These are phyloP conservation scores for Aplidium turbinatum DNA, from an alignment of 23 tunicate species.

Conservation along the genomic window DNA sequence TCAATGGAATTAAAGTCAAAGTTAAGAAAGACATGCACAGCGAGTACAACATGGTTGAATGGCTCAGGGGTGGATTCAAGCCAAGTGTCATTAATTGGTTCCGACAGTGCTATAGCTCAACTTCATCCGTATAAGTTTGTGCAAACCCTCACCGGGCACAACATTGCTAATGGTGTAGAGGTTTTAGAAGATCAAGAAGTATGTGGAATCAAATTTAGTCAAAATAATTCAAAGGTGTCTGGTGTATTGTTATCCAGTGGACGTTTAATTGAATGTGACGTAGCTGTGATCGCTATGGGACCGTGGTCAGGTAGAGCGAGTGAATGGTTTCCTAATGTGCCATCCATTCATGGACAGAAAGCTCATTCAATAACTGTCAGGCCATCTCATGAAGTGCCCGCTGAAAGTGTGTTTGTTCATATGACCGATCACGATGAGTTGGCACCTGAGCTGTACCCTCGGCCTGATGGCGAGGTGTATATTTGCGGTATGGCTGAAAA, in stretches of 20 bases:
- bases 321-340: slow-evolving; percentile 45
- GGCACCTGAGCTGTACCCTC: slow-evolving; percentile 76
- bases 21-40: too few species aligned
- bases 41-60: slow-evolving; percentile 37
- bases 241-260: slow-evolving; percentile 32
- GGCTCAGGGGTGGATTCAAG: slow-evolving; percentile 37
- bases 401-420: slow-evolving; percentile 61
- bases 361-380: slow-evolving; percentile 70
- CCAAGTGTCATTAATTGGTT: slow-evolving; percentile 34
- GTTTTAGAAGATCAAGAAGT: slow-evolving; percentile 42
- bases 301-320: slow-evolving; percentile 79
- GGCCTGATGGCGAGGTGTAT: slow-evolving; percentile 88
- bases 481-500: slow-evolving; percentile 77
- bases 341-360: slow-evolving; percentile 80
- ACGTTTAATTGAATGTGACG: slow-evolving; percentile 36
- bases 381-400: slow-evolving; percentile 41
- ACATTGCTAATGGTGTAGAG: slow-evolving; percentile 16
- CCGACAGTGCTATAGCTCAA: slow-evolving; percentile 46
- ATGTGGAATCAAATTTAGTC: background rate
- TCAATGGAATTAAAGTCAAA: slow-evolving; percentile 6
- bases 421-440: slow-evolving; percentile 48
- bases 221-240: background rate
- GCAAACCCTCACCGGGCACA: slow-evolving; percentile 24
- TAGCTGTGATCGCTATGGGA: slow-evolving; percentile 67
- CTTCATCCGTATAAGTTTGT: slow-evolving; percentile 73